Evolutionary conservation across 2,113 vertebrate genomes (phyloP), one percentile per base, ranked within the genome.

Genomic region (Neodontobutis hainanensis): DNA sequence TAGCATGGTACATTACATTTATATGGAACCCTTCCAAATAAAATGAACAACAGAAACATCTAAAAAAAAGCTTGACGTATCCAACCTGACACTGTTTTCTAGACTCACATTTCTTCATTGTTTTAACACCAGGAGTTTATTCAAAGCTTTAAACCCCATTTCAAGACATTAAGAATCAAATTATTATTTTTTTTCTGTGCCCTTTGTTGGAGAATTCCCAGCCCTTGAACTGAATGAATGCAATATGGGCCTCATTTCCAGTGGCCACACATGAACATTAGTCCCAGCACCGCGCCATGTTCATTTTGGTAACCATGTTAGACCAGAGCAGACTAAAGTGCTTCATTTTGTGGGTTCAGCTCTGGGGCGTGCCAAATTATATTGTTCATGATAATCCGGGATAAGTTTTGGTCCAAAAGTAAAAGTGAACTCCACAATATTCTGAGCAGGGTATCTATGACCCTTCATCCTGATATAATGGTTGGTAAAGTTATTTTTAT

Each of bases 341-440:
- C 4, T 64, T 59, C 49, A 43, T 58, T 46, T 9, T 44, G 48
- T 5, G n/a, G n/a, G n/a, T n/a, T n/a, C n/a, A n/a, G n/a, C n/a
- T n/a, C n/a, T n/a, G n/a, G n/a, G n/a, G n/a, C n/a, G n/a, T n/a
- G n/a, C n/a, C n/a, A n/a, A n/a, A n/a, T n/a, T n/a, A n/a, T n/a
- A n/a, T n/a, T n/a, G n/a, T n/a, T n/a, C n/a, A n/a, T n/a, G n/a
- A n/a, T n/a, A n/a, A n/a, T n/a, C n/a, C n/a, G n/a, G n/a, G n/a
- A n/a, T n/a, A n/a, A n/a, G n/a, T n/a, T n/a, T n/a, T n/a, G n/a
- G n/a, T n/a, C n/a, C n/a, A n/a, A n/a, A n/a, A n/a, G n/a, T n/a
- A n/a, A n/a, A n/a, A n/a, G n/a, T n/a, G n/a, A n/a, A n/a, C n/a
- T n/a, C n/a, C n/a, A n/a, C n/a, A n/a, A n/a, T n/a, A n/a, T n/a